Base-by-base conservation (phyloP, 2,888 invertebrate species). In the Dasysyrphus albostriatus region DNA sequence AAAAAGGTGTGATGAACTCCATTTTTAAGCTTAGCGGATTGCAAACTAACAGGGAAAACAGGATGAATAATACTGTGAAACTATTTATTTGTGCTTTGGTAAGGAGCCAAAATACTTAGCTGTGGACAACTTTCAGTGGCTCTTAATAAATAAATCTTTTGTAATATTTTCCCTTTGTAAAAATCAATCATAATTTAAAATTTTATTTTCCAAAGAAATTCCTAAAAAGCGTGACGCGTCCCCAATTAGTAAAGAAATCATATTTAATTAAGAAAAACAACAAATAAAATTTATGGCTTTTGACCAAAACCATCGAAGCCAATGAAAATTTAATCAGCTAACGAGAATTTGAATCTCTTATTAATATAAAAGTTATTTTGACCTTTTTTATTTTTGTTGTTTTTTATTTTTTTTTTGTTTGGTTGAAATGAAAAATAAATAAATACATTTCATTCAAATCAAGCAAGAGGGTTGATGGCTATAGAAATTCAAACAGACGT, bases 271-370 rank as follows among this genome's bases (percentile, higher is more conserved):
- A 49, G 9, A 39, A 69, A 39, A 8, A 5, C 4, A 58, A 58
- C 19, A 49, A 49, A 14, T 24, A 61, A 39, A 39, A 3, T 24
- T 3, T 2, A 19, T 44, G 63, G n/a, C 12, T 61, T 29, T 51
- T 51, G n/a, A 54, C 75, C 75, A 2, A 72, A 47, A 82, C 19
- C 70, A 49, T 58, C 39, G 29, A 51, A 72, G 44, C 77, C 77
- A 51, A 61, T 63, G 76, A 65, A 63, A 76, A 76, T 79, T 84
- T 75, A 72, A 84, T 84, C 75, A 72, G 63, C 70, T 16, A 69
- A 69, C 69, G 39, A 54, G 69, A 29, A 24, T 24, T 69, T 54
- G 39, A 54, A 69, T 29, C 51, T 39, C 54, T 69, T 69, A 51
- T 54, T 54, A 69, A 54, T 54, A 67, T 29, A 69, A 69, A 69